A percentile compares a stretch with the other conserved stretches of the same genome.
Evolutionary conservation across 2,888 invertebrate genomes (phyloP).

Genomic region (Leucoptera coffeella): DNA sequence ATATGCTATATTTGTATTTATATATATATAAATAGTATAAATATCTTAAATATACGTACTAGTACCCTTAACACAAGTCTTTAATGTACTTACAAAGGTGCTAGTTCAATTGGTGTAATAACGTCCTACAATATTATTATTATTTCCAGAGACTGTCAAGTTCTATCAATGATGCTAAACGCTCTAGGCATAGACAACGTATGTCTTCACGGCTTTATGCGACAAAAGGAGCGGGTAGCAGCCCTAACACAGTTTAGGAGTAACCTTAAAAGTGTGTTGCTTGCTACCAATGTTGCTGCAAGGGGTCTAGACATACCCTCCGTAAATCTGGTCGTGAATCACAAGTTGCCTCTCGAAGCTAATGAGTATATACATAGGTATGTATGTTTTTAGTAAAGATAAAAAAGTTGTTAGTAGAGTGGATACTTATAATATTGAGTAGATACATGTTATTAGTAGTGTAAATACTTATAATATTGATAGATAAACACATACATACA

Average conservation of each 20-base stretch:
- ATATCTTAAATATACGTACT: too few species aligned
- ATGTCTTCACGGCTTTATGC: slow-evolving; percentile 88
- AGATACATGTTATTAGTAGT: too few species aligned
- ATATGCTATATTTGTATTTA: too few species aligned
- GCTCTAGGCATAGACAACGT: slow-evolving; percentile 85
- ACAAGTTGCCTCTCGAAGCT: slow-evolving; percentile 82
- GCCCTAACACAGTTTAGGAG: slow-evolving; percentile 88
- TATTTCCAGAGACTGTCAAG: slow-evolving; percentile 71
- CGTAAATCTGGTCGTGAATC: slow-evolving; percentile 94
- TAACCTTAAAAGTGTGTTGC: slow-evolving; percentile 76
- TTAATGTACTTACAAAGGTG: too few species aligned
- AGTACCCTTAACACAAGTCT: too few species aligned
- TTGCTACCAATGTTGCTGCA: slow-evolving; percentile 96
- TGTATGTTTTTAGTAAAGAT: slow-evolving; percentile 1
- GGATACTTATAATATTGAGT: too few species aligned
- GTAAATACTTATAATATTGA: too few species aligned
- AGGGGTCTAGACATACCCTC: slow-evolving; percentile 93
- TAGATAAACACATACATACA: too few species aligned
- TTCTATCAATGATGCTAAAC: slow-evolving; percentile 82
- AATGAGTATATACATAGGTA: slow-evolving; percentile 89
- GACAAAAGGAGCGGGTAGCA: slow-evolving; percentile 78
- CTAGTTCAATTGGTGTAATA: too few species aligned
- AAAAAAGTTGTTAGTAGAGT: too few species aligned
- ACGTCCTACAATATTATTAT: background rate
- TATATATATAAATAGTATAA: too few species aligned